phyloP scores from a whole-genome alignment of 2,888 invertebrate species.

The Heliconius ismenius region DNA sequence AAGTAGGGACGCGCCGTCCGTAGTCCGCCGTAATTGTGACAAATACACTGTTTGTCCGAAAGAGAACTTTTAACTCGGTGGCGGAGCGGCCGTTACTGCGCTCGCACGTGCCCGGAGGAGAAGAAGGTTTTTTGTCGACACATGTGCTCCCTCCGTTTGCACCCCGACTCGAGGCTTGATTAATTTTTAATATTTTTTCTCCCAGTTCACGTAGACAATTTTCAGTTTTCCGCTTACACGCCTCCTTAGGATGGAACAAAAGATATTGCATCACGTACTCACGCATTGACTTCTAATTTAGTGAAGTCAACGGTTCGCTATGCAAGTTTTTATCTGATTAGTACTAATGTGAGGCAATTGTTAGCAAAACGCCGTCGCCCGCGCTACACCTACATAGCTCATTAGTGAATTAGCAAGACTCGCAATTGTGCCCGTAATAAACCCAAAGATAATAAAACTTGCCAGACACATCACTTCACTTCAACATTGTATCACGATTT shows the following conservation, averaged over 20 bases:
- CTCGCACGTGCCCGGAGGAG: slow-evolving; percentile 76
- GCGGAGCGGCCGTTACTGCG: slow-evolving; percentile 74
- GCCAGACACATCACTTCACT: slow-evolving; percentile 54
- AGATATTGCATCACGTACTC: slow-evolving; percentile 46
- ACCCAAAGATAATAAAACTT: slow-evolving; percentile 60
- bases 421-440: slow-evolving; percentile 77
- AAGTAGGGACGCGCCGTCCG: slow-evolving; percentile 79
- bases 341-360: slow-evolving; percentile 66
- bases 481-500: slow-evolving; percentile 8
- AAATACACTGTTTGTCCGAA: slow-evolving; percentile 82
- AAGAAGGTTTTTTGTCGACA: slow-evolving; percentile 80
- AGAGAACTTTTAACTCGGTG: slow-evolving; percentile 80
- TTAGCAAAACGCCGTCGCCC: slow-evolving; percentile 73
- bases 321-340: slow-evolving; percentile 63
- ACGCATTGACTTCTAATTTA: slow-evolving; percentile 57
- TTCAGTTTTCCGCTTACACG: slow-evolving; percentile 75
- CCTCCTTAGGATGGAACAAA: slow-evolving; percentile 50
- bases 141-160: slow-evolving; percentile 70
- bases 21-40: slow-evolving; percentile 80
- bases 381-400: slow-evolving; percentile 80
- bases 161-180: slow-evolving; percentile 66
- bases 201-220: slow-evolving; percentile 82
- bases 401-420: slow-evolving; percentile 79
- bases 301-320: slow-evolving; percentile 48
- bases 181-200: slow-evolving; percentile 82